phyloP scores from a whole-genome alignment of 2,888 invertebrate species.

The Stramonita haemastoma region DNA sequence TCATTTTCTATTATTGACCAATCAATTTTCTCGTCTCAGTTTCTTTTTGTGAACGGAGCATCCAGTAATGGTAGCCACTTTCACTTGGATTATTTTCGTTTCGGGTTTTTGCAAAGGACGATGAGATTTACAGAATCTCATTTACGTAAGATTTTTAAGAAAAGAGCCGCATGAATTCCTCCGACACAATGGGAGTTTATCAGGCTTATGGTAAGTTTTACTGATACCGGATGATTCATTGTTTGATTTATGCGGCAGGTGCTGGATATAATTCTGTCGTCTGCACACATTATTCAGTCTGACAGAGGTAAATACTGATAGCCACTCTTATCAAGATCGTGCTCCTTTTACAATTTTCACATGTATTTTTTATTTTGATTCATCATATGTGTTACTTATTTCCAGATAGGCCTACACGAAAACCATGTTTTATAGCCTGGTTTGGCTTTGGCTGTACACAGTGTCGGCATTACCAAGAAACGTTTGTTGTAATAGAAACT shows the following conservation, averaged over 20 bases:
- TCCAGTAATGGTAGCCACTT: neutral
- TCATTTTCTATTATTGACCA: constrained; percentile 1
- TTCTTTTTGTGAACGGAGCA: neutral
- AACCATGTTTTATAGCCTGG: too few species aligned
- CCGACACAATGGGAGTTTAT: neutral
- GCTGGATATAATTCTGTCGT: neutral
- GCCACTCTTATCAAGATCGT: too few species aligned
- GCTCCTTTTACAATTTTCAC: too few species aligned
- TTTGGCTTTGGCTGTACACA: too few species aligned
- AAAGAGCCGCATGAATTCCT: neutral
- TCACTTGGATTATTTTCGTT: constrained; percentile 11
- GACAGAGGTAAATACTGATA: too few species aligned
- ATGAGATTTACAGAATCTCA: neutral
- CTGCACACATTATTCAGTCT: neutral
- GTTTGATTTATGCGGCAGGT: neutral
- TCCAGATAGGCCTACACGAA: too few species aligned
- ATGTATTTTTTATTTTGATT: too few species aligned
- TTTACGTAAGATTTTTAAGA: neutral
- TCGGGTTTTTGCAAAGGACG: neutral
- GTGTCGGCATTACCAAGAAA: too few species aligned
- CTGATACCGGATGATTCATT: neutral
- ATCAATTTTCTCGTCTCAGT: constrained; percentile 8
- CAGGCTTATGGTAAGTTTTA: constrained; percentile 14
- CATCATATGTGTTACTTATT: too few species aligned
- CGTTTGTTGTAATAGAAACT: too few species aligned